phyloP scores from a whole-genome alignment of 2,113 vertebrate genomes.

The Gila orcuttii region DNA sequence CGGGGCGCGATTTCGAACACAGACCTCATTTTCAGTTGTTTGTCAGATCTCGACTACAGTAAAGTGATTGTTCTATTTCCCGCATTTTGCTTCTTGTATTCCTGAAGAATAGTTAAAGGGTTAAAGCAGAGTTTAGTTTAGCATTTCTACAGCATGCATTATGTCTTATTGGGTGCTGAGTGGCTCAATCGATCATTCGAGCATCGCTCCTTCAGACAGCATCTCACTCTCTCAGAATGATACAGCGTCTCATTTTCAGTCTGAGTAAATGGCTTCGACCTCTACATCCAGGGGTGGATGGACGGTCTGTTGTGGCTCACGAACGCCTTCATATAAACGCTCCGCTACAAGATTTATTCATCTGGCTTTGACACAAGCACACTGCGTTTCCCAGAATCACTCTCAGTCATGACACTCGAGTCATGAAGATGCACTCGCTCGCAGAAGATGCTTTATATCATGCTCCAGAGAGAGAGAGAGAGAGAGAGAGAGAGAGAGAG shows the following conservation, averaged over 20 bases:
- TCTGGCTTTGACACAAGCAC: constrained; percentile 29
- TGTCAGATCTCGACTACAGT: too few species aligned
- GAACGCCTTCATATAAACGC: constrained; percentile 37
- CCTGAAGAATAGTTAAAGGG: too few species aligned
- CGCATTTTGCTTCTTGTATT: too few species aligned
- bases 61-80: too few species aligned
- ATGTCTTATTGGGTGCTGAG: constrained; percentile 35
- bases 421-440: neutral
- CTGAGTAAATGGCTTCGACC: constrained; percentile 31
- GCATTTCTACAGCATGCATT: neutral
- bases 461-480: neutral
- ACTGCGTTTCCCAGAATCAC: constrained; percentile 40
- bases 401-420: constrained; percentile 26
- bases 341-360: constrained; percentile 37
- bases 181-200: constrained; percentile 3
- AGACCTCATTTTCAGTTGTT: too few species aligned
- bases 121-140: neutral
- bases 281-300: constrained; percentile 1
- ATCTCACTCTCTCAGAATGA: neutral
- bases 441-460: constrained; percentile 5
- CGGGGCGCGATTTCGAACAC: too few species aligned
- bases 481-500: neutral
- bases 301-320: constrained; percentile 34
- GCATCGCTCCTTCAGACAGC: neutral
- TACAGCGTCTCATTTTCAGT: constrained; percentile 20